Conservation (phyloP, 2,113 vertebrate species). For the Mixornis gularis region DNA sequence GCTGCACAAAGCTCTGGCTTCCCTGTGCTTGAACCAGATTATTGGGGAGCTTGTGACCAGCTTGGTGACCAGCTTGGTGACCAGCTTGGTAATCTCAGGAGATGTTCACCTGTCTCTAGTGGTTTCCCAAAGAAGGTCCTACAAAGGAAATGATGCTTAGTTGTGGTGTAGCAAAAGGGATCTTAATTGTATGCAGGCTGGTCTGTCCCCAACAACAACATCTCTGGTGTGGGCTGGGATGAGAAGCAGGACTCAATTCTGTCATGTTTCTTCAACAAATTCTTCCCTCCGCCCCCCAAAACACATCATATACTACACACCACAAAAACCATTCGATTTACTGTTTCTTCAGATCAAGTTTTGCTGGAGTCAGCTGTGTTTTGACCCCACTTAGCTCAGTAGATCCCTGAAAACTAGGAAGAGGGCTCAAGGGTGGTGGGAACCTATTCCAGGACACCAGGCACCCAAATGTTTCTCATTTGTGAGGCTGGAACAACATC, state of each 20-base stretch:
- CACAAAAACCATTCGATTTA: neutral
- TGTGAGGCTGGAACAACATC: neutral
- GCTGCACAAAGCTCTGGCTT: neutral
- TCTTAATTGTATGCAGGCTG: neutral
- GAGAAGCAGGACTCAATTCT: neutral
- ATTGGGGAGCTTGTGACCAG: neutral
- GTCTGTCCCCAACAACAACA: neutral
- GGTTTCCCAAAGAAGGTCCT: neutral
- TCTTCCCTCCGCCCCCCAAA: neutral
- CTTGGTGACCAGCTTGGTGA: neutral
- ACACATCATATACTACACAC: no score
- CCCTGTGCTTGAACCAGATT: neutral
- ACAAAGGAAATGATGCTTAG: neutral
- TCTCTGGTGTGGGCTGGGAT: neutral
- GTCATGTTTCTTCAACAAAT: neutral
- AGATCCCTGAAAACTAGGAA: neutral
- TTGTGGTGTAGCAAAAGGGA: neutral
- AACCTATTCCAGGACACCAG: neutral
- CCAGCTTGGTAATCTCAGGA: neutral
- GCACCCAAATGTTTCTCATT: neutral
- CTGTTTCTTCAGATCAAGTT: neutral
- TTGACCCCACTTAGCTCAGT: neutral
- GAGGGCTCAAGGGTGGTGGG: neutral
- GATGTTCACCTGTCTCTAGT: neutral
- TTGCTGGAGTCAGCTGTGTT: neutral